These are phyloP conservation scores for Melanargia galathea DNA, from an alignment of 2,888 invertebrate species.

Conservation along the genomic window DNA sequence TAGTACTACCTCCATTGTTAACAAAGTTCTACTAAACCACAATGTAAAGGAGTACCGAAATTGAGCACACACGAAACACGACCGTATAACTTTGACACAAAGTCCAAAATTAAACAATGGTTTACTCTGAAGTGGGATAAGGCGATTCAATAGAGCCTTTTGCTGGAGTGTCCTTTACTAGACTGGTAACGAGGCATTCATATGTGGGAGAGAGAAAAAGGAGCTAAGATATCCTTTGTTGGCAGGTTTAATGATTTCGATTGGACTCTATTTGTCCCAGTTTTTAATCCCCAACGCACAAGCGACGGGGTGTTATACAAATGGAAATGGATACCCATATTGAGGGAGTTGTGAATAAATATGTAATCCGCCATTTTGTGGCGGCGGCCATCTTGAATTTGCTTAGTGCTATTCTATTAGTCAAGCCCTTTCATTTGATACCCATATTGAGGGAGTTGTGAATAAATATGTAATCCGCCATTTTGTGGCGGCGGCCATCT, in stretches of 20 bases:
- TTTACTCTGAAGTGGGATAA: constrained; percentile 30
- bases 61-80: constrained; percentile 10
- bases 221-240: constrained; percentile 29
- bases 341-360: no score
- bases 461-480: no score
- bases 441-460: no score
- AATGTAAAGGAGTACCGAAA: constrained; percentile 28
- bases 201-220: constrained; percentile 28
- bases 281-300: no score
- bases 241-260: constrained; percentile 41
- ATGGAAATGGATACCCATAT: no score
- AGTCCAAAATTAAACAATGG: constrained; percentile 15
- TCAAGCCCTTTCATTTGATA: no score
- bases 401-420: no score
- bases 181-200: constrained; percentile 44
- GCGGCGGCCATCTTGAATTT: no score
- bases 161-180: constrained; percentile 44
- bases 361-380: no score
- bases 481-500: no score
- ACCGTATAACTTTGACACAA: constrained; percentile 16
- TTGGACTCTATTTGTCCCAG: constrained; percentile 23
- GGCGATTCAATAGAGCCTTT: constrained; percentile 46
- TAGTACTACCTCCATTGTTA: constrained; percentile 32
- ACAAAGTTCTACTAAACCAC: constrained; percentile 36
- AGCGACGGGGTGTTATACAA: no score